Evolutionary conservation across 2,888 invertebrate species (phyloP).

Genomic region (Lycia hirtaria): DNA sequence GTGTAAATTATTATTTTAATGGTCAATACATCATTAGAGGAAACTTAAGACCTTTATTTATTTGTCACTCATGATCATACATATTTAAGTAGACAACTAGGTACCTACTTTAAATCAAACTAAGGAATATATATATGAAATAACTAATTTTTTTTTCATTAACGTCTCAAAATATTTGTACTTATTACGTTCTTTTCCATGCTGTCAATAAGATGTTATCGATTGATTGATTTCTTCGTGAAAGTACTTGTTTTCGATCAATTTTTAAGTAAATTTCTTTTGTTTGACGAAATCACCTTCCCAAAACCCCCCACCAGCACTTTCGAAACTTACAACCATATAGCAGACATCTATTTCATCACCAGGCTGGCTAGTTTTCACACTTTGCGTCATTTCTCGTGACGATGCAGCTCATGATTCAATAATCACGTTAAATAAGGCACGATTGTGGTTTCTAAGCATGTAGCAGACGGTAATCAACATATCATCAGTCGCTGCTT

Average conservation of each 20-base stretch:
- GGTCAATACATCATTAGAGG: slow-evolving; percentile 23
- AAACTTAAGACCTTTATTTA: slow-evolving; percentile 16
- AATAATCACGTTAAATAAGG: slow-evolving; percentile 34
- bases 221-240: no score
- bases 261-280: no score
- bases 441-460: slow-evolving; percentile 35
- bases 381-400: slow-evolving; percentile 37
- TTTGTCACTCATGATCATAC: background rate
- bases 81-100: background rate
- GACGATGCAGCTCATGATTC: slow-evolving; percentile 34
- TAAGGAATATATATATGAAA: background rate
- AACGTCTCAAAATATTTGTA: no score
- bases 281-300: no score
- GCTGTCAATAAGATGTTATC: background rate
- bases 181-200: background rate
- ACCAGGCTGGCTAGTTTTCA: slow-evolving; percentile 21
- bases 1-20: slow-evolving; percentile 47
- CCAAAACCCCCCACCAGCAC: background rate
- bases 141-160: no score
- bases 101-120: background rate
- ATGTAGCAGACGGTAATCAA: slow-evolving; percentile 34
- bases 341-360: slow-evolving; percentile 4
- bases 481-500: slow-evolving; percentile 24
- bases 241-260: no score
- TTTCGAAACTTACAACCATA: background rate